A percentile compares a stretch with the other conserved stretches of the same genome.
phyloP scores from a whole-genome alignment of 2,797 vertebrate genomes.

The Neopelma chrysocephalum region DNA sequence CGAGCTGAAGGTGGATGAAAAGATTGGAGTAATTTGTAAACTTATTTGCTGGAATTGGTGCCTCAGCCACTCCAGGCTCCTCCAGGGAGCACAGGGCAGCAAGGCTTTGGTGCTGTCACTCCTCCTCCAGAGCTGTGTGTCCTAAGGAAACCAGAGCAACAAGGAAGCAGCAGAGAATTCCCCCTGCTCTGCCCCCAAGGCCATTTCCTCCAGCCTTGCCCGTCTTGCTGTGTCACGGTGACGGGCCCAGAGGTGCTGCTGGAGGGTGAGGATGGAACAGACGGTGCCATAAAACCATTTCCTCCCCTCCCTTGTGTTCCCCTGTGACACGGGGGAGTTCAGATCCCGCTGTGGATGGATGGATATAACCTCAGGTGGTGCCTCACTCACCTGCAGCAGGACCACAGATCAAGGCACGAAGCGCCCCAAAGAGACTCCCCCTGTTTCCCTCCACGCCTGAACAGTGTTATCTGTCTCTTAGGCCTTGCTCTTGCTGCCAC shows the following conservation, averaged over 20 bases:
- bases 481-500: constrained; percentile 30
- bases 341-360: background rate
- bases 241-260: background rate
- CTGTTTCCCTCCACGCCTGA: background rate
- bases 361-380: background rate
- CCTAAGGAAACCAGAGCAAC: background rate
- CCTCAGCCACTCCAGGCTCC: rapidly evolving
- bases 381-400: background rate
- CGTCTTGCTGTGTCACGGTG: background rate
- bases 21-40: background rate
- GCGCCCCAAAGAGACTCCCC: background rate
- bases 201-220: background rate
- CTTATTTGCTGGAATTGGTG: rapidly evolving
- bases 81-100: background rate
- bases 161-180: background rate
- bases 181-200: background rate
- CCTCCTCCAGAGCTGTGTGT: background rate
- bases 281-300: too few species aligned
- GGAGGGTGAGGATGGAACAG: background rate
- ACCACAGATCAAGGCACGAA: rapidly evolving
- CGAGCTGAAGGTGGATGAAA: background rate
- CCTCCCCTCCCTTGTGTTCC: background rate
- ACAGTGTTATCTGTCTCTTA: constrained; percentile 52
- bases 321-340: rapidly evolving
- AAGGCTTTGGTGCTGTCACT: rapidly evolving